Base-by-base conservation (phyloP, 1,140 invertebrate genomes). In the Drosophila trapezifrons region DNA sequence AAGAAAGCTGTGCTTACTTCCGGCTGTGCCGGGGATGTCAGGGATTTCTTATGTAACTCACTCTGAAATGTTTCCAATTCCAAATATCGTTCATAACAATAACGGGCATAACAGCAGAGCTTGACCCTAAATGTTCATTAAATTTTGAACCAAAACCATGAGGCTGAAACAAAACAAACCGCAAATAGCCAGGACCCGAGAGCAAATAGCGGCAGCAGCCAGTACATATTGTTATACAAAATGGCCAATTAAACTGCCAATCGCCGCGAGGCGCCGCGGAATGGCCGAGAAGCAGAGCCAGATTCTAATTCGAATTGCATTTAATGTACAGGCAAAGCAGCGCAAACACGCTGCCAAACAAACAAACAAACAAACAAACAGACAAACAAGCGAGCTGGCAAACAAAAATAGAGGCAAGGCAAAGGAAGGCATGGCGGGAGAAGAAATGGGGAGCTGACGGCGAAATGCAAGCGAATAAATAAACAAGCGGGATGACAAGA, bases 231-330 rank as follows among this genome's bases (percentile, higher is more conserved):
- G 66, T 59, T 72, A 42, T 72, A 59, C 66, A 59, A 72, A 72
- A 72, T 73, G 66, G 70, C 70, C 67, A 73, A 73, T 73, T 72
- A 73, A 73, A 72, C 67, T 60, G 70, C 45, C 70, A 72, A 71
- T 71, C 65, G 67, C 25, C 65, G 65, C 60, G 60, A 65, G 64
- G 58, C 46, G 67, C 18, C 65, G 65, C 67, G 22, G 20, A 35
- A 15, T 17, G 32, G 22, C 25, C 22, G 38, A 45, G 40, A 46
- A 20, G 13, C 56, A 59, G 46, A 75, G 42, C 71, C 38, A 75
- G 74, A 65, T 75, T 75, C 71, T 45, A 75, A 76, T 76, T 59
- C 40, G 27, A 76, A 76, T 67, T 76, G 73, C 73, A 67, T 76
- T 52, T 66, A 45, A 76, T 58, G 47, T 52, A 75, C 37, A 18